Conservation (phyloP, 2,797 vertebrate genomes). For the Argya squamiceps region DNA sequence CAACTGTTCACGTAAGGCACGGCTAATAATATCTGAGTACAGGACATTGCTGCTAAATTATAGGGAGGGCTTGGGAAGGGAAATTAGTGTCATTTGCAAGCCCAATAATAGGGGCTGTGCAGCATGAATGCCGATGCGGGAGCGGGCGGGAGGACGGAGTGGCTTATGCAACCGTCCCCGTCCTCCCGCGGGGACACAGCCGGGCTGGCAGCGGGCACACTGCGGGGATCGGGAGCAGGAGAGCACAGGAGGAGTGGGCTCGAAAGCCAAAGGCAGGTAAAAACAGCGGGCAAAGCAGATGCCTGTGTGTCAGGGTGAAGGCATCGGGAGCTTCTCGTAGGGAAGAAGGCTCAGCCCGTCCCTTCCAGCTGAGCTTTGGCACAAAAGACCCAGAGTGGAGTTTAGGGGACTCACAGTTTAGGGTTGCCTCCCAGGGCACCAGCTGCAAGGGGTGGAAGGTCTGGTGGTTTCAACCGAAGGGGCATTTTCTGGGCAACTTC, state of each 20-base stretch:
- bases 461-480: background rate
- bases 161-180: constrained; percentile 29
- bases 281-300: background rate
- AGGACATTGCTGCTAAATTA: constrained; percentile 71
- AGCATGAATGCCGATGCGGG: constrained; percentile 34
- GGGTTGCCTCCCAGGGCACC: background rate
- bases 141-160: background rate
- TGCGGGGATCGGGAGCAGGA: background rate
- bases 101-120: constrained; percentile 52
- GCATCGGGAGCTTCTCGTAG: rapidly evolving
- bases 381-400: background rate
- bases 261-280: background rate
- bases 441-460: background rate
- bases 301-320: background rate
- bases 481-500: background rate
- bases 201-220: background rate
- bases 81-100: constrained; percentile 70
- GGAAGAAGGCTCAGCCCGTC: background rate
- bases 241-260: background rate
- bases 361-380: background rate
- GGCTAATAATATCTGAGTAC: constrained; percentile 67
- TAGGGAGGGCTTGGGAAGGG: constrained; percentile 61
- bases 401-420: background rate
- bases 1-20: constrained; percentile 45
- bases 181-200: background rate